Conservation (phyloP, 2,797 vertebrate species). For the Peromyscus attwateri region DNA sequence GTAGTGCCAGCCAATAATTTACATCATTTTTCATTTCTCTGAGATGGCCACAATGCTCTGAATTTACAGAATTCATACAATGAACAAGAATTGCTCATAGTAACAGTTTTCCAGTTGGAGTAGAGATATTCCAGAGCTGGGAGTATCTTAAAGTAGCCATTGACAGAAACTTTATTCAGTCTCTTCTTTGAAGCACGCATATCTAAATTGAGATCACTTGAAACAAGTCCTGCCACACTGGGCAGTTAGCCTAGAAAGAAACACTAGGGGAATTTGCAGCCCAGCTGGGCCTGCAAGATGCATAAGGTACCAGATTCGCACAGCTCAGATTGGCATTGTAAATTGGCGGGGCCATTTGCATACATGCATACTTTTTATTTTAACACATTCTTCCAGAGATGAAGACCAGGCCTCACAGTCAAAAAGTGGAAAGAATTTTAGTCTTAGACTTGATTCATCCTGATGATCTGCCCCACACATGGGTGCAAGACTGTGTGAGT, state of each 20-base stretch:
- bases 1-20: background rate
- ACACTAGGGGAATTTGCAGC: constrained; percentile 33
- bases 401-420: background rate
- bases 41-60: background rate
- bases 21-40: constrained; percentile 32
- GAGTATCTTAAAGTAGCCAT: constrained; percentile 13
- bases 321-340: constrained; percentile 2
- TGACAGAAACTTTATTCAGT: constrained; percentile 53
- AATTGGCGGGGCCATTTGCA: constrained; percentile 54
- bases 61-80: constrained; percentile 49
- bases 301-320: constrained; percentile 60
- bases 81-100: constrained; percentile 23
- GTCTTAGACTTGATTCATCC: background rate
- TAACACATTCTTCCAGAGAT: constrained; percentile 53
- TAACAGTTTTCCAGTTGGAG: constrained; percentile 33
- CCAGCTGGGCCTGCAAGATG: constrained; percentile 37
- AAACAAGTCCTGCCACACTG: constrained; percentile 41
- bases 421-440: background rate
- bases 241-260: constrained; percentile 66
- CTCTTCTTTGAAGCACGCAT: constrained; percentile 22
- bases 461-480: background rate
- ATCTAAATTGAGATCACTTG: constrained; percentile 75
- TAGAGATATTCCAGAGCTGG: background rate
- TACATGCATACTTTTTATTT: constrained; percentile 42
- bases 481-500: background rate